Evolutionary conservation across 2,888 invertebrate species (phyloP), one percentile per base, ranked within the genome.

Genomic region (Boloria euphrosyne): DNA sequence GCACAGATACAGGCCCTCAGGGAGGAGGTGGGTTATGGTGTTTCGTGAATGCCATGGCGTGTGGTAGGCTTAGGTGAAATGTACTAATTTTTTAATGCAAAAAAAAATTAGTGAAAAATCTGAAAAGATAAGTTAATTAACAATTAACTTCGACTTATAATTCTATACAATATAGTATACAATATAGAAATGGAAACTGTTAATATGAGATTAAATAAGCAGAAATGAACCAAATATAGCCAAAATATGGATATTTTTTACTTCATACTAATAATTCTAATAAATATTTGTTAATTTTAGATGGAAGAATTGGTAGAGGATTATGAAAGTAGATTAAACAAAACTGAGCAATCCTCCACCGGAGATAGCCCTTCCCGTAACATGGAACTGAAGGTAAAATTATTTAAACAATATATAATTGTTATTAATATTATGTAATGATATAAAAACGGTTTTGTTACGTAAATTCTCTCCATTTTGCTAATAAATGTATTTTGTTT

Each of bases 291-390:
- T n/a, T 17, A 13, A 38, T 70, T 70, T 58, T 38, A 90, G 90
- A 88, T 86, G 80, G 81, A 86, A 1, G 88, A 89, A 10, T 80
- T 86, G 80, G 70, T 67, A 1, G 87, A 90, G 62, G 90, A 90
- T 47, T 86, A 89, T 38, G 89, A 90, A 54, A 76, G 71, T n/a
- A 73, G 74, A 53, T 66, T 89, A 3, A 74, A 73, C 0, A 71
- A 76, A 47, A 51, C 67, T 0, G 70, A 65, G 0, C 68, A 73
- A 0, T 44, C 65, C 13, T 27, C 66, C 0, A 67, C 62, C 4
- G 62, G 68, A 0, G 78, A 75, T 0, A 80, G 83, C 0, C 82
- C 83, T 0, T 75, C 80, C 0, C 74, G 74, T 3, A 62, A 65
- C 31, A 65, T 83, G 7, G 80, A 83, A 60, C 76, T 74, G 46